Base-by-base conservation (phyloP, 2,113 vertebrate species). In the Sinocyclocheilus maitianheensis region DNA sequence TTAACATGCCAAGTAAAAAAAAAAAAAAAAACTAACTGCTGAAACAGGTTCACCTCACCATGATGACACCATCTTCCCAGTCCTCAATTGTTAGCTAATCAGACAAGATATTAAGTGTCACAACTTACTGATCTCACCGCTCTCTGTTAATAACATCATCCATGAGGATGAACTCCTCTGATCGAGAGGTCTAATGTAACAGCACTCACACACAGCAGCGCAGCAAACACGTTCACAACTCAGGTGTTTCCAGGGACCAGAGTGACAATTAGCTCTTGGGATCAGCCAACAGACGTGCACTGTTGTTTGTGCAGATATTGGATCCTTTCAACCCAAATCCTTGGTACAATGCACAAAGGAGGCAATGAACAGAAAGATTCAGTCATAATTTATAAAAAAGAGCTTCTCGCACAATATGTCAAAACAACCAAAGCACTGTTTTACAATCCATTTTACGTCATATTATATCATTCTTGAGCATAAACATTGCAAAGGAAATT, bases 381-480 rank as follows among this genome's bases (percentile, higher is more conserved):
- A 65, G 76, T 81, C 58, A 80, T 78, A 65, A 63, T 58, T 63
- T 10, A 87, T 22, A 74, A 69, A 34, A 55, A 37, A 51, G 53
- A 40, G 7, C 53, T 16, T 87, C 63, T 78, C 37, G 40, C 79
- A 65, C 20, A 34, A 83, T 75, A 84, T 22, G 78, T 74, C 86
- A 63, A 80, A 72, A 78, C 53, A 60, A 58, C 16, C 37, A 72
- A n/a, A 10, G 37, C 4, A 43, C 69, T 40, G 37, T 43, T 63
- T 43, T 72, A 22, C 37, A 40, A 72, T 71, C 24, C 46, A 48
- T 48, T 48, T 48, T 48, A 43, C 43, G 43, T 43, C 43, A 65
- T 26, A 65, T 4, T 0, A 65, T 12, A 65, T 65, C 6, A 5
- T 63, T 63, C 3, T 26, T 24, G 11, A 48, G 40, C 37, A n/a